A percentile compares a stretch with the other conserved stretches of the same genome.
Evolutionary conservation across 2,797 vertebrate genomes (phyloP).

Genomic region (Pelobates cultripes): DNA sequence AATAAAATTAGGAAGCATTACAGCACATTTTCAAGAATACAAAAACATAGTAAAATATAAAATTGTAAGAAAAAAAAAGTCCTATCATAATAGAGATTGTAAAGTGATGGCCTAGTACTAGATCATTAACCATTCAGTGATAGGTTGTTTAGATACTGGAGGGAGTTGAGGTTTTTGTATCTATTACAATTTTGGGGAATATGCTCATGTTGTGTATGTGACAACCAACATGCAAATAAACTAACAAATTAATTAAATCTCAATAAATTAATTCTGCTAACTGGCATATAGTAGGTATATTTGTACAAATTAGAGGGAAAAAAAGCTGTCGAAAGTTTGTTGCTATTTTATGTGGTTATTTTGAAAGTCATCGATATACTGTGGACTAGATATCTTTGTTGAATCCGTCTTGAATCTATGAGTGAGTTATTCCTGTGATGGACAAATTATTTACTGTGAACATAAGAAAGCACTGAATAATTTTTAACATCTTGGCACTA

Average conservation of each 20-base stretch:
- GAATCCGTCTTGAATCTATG: too few relatives aligned
- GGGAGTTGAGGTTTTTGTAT: background rate
- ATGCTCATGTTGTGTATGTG: background rate
- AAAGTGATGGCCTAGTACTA: background rate
- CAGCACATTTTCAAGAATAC: constrained; percentile 75
- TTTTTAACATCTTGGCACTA: too few relatives aligned
- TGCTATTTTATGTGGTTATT: background rate
- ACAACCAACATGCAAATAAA: background rate
- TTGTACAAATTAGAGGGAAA: too few relatives aligned
- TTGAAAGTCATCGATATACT: background rate
- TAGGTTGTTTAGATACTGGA: background rate
- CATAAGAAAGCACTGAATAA: too few relatives aligned
- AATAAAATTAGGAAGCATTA: constrained; percentile 78
- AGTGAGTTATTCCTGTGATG: too few relatives aligned
- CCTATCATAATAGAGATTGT: background rate
- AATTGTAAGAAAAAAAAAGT: constrained; percentile 64
- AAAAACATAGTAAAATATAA: constrained; percentile 80
- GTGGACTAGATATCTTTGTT: too few relatives aligned
- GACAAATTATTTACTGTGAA: too few relatives aligned
- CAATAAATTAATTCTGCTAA: too few relatives aligned
- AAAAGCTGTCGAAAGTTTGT: background rate
- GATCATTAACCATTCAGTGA: background rate
- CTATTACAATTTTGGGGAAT: background rate
- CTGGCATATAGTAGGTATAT: too few relatives aligned
- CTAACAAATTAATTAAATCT: too few relatives aligned